Evolutionary conservation across 1,140 invertebrate species (phyloP), one percentile per base, ranked within the genome.

Genomic region (Drosophila bipectinata): DNA sequence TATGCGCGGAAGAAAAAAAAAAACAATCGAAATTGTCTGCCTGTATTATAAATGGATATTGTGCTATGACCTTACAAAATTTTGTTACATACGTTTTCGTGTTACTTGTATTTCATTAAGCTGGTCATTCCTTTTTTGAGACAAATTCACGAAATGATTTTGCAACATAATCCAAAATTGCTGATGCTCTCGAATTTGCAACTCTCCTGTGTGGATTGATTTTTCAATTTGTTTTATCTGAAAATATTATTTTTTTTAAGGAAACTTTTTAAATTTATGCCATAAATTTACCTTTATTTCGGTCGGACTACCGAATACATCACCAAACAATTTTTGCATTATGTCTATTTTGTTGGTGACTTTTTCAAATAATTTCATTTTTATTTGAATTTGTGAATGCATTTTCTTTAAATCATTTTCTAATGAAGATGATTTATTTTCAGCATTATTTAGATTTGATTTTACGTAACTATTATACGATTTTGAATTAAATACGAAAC

Each of bases 141-240:
- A 94, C 4, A 96, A 90, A 59, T 93, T 92, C 1, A 96, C 93
- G 51, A 96, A 93, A 76, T 95, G 93, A 14, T 94, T 94, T 90
- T 97, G 95, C 68, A 95, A 93, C 44, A 95, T 93, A 49, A 97
- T 90, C 96, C 96, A 97, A 87, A 94, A 94, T 63, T 94, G 93
- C 84, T 96, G 95, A 61, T 95, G 91, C 47, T 93, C 91, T 71
- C 95, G 93, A 26, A 94, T 94, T 78, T 94, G 93, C 53, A 93
- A 92, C 49, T 94, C 93, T 1, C 93, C 79, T 7, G 93, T 90
- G 24, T 93, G 93, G 61, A 96, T 95, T 92, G 93, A 75, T 93
- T 85, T 94, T 90, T 96, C 95, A 49, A 96, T 75, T 61, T 93
- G 92, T 10, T 93, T 92, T 1, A 94, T 93, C 78, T 93, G 85